phyloP scores from a whole-genome alignment of 2,797 vertebrate species.

The Gephyroberyx darwinii region DNA sequence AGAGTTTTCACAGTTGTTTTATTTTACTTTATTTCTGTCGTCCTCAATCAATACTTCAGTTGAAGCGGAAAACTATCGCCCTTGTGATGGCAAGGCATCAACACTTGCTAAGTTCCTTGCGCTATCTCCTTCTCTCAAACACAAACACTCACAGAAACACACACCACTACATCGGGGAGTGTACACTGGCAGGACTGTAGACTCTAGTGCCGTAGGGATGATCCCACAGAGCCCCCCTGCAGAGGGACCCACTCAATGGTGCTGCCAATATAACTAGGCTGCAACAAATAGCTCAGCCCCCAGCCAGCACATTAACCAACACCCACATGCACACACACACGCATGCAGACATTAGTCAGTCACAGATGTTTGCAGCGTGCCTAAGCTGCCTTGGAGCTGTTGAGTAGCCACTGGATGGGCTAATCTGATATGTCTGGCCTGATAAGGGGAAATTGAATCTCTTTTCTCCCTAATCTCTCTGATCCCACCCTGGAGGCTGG shows the following conservation, averaged over 20 bases:
- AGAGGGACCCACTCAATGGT: conserved; percentile 56
- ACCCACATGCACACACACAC: conserved; percentile 17
- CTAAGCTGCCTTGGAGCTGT: conserved; percentile 68
- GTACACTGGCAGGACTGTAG: conserved; percentile 49
- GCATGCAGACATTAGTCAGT: conserved; percentile 48
- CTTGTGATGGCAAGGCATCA: conserved; percentile 26
- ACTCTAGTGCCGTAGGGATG: conserved; percentile 52
- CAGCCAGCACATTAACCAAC: conserved; percentile 54
- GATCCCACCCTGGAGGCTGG: conserved; percentile 62
- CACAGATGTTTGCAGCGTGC: conserved; percentile 67
- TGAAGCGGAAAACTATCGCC: conserved; percentile 39
- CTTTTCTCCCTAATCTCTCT: conserved; percentile 67
- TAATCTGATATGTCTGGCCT: conserved; percentile 68
- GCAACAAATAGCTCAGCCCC: conserved; percentile 58
- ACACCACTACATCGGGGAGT: conserved; percentile 39
- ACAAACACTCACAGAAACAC: conserved; percentile 10
- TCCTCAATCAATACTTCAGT: conserved; percentile 44
- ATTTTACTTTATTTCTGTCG: conserved; percentile 28
- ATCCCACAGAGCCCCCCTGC: conserved; percentile 55
- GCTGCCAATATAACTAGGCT: conserved; percentile 63
- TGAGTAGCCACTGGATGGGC: conserved; percentile 68
- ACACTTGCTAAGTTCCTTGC: conserved; percentile 32
- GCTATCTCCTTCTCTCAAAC: conserved; percentile 27
- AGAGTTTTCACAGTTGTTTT: neutral
- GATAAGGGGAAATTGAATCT: conserved; percentile 71